phyloP scores from a whole-genome alignment of 2,797 vertebrate genomes.

The Prionace glauca region DNA sequence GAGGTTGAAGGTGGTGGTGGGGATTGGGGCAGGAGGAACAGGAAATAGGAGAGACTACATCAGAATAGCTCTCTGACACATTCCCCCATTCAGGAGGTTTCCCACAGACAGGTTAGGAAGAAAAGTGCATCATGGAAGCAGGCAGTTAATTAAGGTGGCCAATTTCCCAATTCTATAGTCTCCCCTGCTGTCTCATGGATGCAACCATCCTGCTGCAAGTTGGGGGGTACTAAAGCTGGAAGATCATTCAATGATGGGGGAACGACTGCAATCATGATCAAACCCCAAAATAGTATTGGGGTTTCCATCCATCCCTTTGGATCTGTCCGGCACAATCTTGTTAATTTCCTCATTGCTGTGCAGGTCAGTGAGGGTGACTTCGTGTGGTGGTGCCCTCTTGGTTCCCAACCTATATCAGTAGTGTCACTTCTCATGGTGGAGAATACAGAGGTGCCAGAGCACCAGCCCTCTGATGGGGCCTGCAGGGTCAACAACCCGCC shows the following conservation, averaged over 20 bases:
- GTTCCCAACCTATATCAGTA: background rate
- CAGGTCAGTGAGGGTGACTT: background rate
- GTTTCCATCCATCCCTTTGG: too few relatives aligned
- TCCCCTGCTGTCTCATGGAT: background rate
- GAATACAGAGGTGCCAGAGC: background rate
- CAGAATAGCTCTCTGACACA: background rate
- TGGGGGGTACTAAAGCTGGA: background rate
- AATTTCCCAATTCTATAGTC: background rate
- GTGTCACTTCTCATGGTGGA: background rate
- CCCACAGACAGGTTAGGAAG: too few relatives aligned
- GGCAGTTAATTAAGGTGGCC: background rate
- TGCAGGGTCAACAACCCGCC: background rate
- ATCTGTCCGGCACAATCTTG: background rate
- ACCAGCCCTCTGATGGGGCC: background rate
- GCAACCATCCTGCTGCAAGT: too few relatives aligned
- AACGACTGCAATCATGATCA: too few relatives aligned
- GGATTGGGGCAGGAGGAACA: too few relatives aligned
- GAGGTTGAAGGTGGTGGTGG: background rate
- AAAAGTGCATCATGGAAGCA: too few relatives aligned
- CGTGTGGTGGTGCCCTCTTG: too few relatives aligned
- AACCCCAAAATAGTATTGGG: too few relatives aligned
- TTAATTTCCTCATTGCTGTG: background rate
- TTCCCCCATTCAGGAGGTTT: background rate
- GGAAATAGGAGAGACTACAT: too few relatives aligned
- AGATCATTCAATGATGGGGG: too few relatives aligned